Conservation (phyloP, 23 tunicate species). For the Oikopleura albicans region DNA sequence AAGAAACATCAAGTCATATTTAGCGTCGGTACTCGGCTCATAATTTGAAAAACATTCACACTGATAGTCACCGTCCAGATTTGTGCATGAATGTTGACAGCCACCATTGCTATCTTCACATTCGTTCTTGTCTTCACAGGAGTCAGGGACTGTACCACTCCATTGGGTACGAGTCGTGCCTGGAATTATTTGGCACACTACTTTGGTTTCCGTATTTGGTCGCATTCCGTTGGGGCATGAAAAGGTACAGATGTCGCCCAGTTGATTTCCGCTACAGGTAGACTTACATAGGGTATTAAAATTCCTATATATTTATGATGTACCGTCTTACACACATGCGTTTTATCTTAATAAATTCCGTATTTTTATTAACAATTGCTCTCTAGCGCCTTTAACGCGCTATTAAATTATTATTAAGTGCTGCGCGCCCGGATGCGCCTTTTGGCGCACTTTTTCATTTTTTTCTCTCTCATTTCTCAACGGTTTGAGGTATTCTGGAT, state of each 20-base stretch:
- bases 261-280: not conserved
- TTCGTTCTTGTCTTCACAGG: not conserved
- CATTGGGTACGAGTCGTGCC: not conserved
- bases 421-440: too few species aligned
- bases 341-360: too few species aligned
- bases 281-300: too few species aligned
- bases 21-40: not conserved
- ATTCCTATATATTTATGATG: too few species aligned
- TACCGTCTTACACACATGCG: too few species aligned
- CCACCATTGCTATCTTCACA: not conserved
- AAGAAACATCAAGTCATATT: not conserved
- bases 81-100: not conserved
- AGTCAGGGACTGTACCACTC: not conserved
- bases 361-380: too few species aligned
- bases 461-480: too few species aligned
- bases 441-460: too few species aligned
- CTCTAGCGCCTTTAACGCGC: too few species aligned
- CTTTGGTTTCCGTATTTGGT: not conserved
- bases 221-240: not conserved
- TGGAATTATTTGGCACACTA: not conserved
- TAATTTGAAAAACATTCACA: not conserved
- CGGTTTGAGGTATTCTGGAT: too few species aligned
- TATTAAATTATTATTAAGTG: too few species aligned
- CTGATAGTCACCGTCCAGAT: not conserved
- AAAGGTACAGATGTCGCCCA: not conserved